phyloP scores from a whole-genome alignment of 2,113 vertebrate species.

The Passerina amoena region DNA sequence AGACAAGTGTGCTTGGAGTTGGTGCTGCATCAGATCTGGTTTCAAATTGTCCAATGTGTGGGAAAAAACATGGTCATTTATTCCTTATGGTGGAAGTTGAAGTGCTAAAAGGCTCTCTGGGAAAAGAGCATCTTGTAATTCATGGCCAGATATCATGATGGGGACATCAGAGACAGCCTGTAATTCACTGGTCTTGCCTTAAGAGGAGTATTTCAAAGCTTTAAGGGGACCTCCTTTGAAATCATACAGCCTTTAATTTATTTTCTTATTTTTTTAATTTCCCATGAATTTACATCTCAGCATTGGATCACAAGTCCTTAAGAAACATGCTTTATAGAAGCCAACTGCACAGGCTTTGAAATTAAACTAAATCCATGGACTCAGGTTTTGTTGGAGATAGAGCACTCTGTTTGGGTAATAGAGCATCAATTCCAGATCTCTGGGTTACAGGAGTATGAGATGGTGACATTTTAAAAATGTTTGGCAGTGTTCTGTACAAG shows the following conservation, averaged over 20 bases:
- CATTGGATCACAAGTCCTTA: neutral
- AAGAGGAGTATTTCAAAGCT: neutral
- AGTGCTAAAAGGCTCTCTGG: neutral
- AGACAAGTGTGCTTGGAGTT: neutral
- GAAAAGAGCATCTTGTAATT: neutral
- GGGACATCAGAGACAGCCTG: neutral
- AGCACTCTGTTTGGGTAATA: neutral
- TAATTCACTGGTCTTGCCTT: neutral
- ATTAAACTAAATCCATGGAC: neutral
- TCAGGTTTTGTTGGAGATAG: neutral
- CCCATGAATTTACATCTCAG: neutral
- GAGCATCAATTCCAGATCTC: neutral
- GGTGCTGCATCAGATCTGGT: neutral
- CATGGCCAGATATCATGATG: neutral
- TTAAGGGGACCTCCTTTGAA: neutral
- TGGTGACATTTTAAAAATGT: neutral
- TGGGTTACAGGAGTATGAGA: neutral
- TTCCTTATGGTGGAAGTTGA: neutral
- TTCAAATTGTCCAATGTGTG: neutral
- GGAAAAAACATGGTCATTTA: neutral
- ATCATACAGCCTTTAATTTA: neutral
- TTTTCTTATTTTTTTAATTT: neutral
- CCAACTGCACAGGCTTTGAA: neutral
- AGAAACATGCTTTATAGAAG: neutral
- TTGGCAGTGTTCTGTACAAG: neutral